Percentiles rank a stretch among this genome's conserved stretches.
Evolutionary conservation across 2,888 invertebrate species (phyloP).

Genomic region (Rhagonycha fulva): DNA sequence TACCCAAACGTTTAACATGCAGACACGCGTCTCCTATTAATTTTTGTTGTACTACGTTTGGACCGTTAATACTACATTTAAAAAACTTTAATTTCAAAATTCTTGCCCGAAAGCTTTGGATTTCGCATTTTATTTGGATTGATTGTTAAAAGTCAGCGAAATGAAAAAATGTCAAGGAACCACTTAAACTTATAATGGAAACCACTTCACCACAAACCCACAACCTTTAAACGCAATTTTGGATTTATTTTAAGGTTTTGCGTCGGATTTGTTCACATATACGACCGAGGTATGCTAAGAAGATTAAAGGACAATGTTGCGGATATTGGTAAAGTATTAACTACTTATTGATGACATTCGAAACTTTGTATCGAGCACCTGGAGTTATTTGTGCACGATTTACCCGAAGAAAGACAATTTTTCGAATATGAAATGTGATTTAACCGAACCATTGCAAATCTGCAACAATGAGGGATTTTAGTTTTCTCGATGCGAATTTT

Average conservation of each 20-base stretch:
- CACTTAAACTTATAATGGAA: constrained; percentile 36
- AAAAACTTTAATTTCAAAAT: neutral
- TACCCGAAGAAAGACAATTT: constrained; percentile 2
- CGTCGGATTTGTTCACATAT: constrained; percentile 6
- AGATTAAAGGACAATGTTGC: constrained; percentile 36
- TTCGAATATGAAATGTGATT: constrained; percentile 28
- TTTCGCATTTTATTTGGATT: constrained; percentile 3
- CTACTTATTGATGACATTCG: constrained; percentile 32
- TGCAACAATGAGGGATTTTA: neutral
- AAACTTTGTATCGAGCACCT: constrained; percentile 30
- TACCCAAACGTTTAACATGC: constrained; percentile 9
- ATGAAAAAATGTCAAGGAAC: constrained; percentile 39
- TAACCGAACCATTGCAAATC: neutral
- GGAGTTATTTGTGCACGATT: constrained; percentile 23
- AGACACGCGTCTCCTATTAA: constrained; percentile 23
- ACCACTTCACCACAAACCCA: constrained; percentile 34
- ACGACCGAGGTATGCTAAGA: constrained; percentile 30
- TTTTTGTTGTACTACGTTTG: neutral
- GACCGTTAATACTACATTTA: constrained; percentile 6
- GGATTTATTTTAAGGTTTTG: constrained; percentile 30
- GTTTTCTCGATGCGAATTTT: neutral
- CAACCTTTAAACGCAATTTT: constrained; percentile 34
- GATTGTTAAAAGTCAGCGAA: constrained; percentile 26
- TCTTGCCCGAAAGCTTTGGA: neutral
- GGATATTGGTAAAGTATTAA: constrained; percentile 34